phyloP scores from a whole-genome alignment of 2,888 invertebrate species.

The Holacanthella duospinosa region DNA sequence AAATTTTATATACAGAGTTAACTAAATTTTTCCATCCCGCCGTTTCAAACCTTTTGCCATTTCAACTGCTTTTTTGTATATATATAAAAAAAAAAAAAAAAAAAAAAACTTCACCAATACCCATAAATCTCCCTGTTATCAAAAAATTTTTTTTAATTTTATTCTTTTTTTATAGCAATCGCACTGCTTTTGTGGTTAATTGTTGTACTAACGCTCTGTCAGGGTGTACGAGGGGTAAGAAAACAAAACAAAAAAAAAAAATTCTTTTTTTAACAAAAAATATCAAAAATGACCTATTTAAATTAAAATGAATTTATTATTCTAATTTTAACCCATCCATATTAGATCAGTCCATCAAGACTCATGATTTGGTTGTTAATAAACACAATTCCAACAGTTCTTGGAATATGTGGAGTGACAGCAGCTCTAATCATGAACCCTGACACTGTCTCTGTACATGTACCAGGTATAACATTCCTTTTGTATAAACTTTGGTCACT shows the following conservation, averaged over 20 bases:
- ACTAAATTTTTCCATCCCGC: too few species aligned
- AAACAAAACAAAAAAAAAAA: too few species aligned
- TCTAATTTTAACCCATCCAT: not conserved
- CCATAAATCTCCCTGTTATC: too few species aligned
- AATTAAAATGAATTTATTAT: too few species aligned
- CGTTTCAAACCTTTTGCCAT: not conserved
- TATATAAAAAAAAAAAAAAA: not conserved
- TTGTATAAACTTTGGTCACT: conserved; percentile 1
- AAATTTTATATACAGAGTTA: too few species aligned
- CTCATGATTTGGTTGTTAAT: conserved; percentile 1
- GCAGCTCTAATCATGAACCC: not conserved
- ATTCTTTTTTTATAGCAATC: not conserved
- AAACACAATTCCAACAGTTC: not conserved
- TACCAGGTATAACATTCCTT: not conserved
- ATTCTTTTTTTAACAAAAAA: too few species aligned
- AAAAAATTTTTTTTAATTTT: not conserved
- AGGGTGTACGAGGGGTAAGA: not conserved
- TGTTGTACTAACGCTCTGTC: not conserved
- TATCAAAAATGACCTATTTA: too few species aligned
- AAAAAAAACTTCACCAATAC: too few species aligned
- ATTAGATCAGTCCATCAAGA: not conserved
- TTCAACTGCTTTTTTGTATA: not conserved
- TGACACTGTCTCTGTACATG: not conserved
- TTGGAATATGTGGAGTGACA: not conserved
- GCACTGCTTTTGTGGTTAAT: not conserved